A percentile compares a stretch with the other conserved stretches of the same genome.
Evolutionary conservation across 1,140 invertebrate genomes (phyloP).

Genomic region (Drosophila truncata): DNA sequence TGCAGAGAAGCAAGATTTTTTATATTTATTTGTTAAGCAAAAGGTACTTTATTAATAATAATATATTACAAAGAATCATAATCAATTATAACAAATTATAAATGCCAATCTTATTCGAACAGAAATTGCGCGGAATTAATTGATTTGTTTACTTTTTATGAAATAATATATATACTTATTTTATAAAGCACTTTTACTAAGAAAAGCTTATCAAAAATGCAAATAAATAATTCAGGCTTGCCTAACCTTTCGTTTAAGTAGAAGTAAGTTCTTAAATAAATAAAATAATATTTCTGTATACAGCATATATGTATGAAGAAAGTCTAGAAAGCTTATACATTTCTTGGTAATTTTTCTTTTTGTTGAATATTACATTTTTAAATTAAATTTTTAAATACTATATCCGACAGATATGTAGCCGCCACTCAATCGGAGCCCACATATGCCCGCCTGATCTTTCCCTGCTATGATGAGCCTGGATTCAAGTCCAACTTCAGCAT

Average conservation of each 20-base stretch:
- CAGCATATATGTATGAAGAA: no score
- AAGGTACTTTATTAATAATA: neutral
- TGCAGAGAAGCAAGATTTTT: neutral
- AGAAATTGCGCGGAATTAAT: neutral
- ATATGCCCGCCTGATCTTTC: conserved; percentile 92
- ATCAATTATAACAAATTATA: neutral
- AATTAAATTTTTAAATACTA: neutral
- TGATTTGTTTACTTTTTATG: neutral
- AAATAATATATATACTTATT: neutral
- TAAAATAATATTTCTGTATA: neutral
- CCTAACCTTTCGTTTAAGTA: neutral
- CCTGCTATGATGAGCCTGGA: conserved; percentile 95
- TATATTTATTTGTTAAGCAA: neutral
- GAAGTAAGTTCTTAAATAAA: neutral
- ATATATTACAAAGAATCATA: neutral
- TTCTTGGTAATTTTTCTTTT: no score
- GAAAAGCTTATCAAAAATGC: neutral
- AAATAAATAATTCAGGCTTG: neutral
- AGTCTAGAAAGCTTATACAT: no score
- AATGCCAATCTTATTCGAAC: neutral
- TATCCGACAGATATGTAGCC: conserved; percentile 87
- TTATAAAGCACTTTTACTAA: neutral
- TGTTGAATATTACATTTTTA: no score
- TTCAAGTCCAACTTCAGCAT: conserved; percentile 91
- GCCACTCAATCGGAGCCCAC: conserved; percentile 93